Evolutionary conservation across 2,797 vertebrate species (phyloP), one percentile per base, ranked within the genome.

Genomic region (Pitangus sulphuratus): DNA sequence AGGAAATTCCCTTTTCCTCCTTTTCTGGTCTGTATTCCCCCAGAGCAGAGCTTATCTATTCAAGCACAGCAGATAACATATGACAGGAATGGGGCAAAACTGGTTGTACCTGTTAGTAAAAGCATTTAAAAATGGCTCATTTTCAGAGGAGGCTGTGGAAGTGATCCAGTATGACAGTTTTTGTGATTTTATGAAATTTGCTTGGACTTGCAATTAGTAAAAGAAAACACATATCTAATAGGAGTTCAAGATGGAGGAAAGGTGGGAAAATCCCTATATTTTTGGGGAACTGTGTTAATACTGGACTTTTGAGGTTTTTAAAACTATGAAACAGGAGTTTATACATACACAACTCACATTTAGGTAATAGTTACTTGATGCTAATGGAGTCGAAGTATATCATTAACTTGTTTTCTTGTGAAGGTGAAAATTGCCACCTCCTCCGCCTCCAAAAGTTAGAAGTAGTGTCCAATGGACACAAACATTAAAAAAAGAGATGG

Each of bases 51-150:
- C 7, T 91, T 91, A 88, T 48, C 50, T 95, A 26, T 87, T 97
- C 74, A 89, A 66, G 66, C 85, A 45, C 19, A 45, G 58, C 48
- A 92, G 70, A 74, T 82, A 92, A 72, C 11, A 5, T 48, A 25
- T 54, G 66, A 90, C 62, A 84, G 86, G 88, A 95, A 90, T 93
- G 90, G 88, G 40, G 56, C 47, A 92, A 62, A 91, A 88, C 90
- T 93, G 69, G 91, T 87, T 88, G 72, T 90, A 70, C 89, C 65
- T 93, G 82, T 89, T 91, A 37, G 12, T 86, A 81, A 88, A 95
- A 80, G 42, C 45, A 54, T 84, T 87, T 91, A 4, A 33, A 85
- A 86, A 65, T 44, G 14, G n/a, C 53, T 95, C 3, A 24, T 93
- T 88, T 90, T 91, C 19, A 57, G 37, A 86, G 48, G n/a, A 89